Percentiles rank a stretch among this genome's conserved stretches.
These are phyloP conservation scores for Acestrorhynchus altus DNA, from an alignment of 2,797 vertebrate species.

Conservation along the genomic window DNA sequence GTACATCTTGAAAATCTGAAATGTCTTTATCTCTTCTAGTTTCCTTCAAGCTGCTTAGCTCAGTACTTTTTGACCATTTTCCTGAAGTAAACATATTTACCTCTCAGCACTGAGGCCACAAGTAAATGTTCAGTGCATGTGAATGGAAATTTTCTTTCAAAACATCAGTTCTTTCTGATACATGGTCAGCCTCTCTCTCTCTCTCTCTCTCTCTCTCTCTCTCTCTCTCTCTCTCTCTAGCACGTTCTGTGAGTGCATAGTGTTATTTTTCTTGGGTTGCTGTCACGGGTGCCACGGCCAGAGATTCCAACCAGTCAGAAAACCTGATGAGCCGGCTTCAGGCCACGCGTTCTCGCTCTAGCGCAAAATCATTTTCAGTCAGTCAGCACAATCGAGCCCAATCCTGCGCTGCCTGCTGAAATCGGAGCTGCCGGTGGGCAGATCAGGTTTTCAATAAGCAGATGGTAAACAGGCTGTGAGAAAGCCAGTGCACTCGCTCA, in stretches of 20 bases:
- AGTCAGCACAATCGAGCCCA: constrained; percentile 36
- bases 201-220: not conserved
- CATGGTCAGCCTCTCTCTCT: not conserved
- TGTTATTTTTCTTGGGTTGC: constrained; percentile 7
- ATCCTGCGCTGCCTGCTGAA: constrained; percentile 21
- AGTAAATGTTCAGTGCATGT: not conserved
- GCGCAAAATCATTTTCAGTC: constrained; percentile 25
- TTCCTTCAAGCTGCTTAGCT: not conserved
- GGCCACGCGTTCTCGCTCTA: not conserved
- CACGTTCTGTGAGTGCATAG: too few species aligned
- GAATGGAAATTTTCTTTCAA: not conserved
- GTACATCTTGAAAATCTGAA: not conserved
- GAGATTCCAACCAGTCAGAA: constrained; percentile 13
- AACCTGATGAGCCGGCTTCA: constrained; percentile 16
- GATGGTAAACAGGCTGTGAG: constrained; percentile 1
- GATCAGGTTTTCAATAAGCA: constrained; percentile 29
- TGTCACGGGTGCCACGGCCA: not conserved
- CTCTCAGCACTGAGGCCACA: not conserved
- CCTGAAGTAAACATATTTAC: not conserved
- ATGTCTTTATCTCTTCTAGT: not conserved
- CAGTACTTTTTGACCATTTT: not conserved
- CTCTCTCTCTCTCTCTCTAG: not conserved
- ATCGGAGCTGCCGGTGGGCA: not conserved
- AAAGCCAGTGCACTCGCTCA: not conserved
- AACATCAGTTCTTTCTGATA: not conserved